Conservation (phyloP, 1,140 invertebrate genomes). For the Panonychus citri region DNA sequence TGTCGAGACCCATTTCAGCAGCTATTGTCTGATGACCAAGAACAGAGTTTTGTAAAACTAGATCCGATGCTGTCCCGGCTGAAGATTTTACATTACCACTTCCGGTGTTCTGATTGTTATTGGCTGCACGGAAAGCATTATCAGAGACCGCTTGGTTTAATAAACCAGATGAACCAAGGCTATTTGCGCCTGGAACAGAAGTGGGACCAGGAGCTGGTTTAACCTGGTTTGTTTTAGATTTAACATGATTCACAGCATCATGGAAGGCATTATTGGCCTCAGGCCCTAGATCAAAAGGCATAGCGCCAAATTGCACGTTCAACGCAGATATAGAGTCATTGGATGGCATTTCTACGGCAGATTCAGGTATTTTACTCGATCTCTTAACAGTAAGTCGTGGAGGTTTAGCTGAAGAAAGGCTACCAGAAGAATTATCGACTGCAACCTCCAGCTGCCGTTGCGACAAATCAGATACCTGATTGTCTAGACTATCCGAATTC, state of each 20-base stretch:
- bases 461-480: not conserved
- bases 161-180: not conserved
- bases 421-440: not conserved
- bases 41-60: not conserved
- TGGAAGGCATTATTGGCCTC: not conserved
- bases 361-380: conserved; percentile 48
- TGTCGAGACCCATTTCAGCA: not conserved
- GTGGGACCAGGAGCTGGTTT: not conserved
- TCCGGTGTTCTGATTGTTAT: not conserved
- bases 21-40: not conserved
- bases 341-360: conserved; percentile 82
- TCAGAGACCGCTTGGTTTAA: not conserved
- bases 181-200: not conserved
- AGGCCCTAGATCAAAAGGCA: conserved; percentile 44
- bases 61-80: not conserved
- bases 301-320: conserved; percentile 76
- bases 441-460: not conserved
- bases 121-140: not conserved
- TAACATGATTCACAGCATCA: conserved; percentile 1
- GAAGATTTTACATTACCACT: not conserved
- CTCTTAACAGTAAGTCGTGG: not conserved
- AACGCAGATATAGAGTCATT: conserved; percentile 54
- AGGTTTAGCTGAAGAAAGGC: not conserved
- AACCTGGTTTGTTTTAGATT: not conserved
- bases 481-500: not conserved